Evolutionary conservation across 2,113 vertebrate genomes (phyloP), one percentile per base, ranked within the genome.

Genomic region (Sylvia atricapilla): DNA sequence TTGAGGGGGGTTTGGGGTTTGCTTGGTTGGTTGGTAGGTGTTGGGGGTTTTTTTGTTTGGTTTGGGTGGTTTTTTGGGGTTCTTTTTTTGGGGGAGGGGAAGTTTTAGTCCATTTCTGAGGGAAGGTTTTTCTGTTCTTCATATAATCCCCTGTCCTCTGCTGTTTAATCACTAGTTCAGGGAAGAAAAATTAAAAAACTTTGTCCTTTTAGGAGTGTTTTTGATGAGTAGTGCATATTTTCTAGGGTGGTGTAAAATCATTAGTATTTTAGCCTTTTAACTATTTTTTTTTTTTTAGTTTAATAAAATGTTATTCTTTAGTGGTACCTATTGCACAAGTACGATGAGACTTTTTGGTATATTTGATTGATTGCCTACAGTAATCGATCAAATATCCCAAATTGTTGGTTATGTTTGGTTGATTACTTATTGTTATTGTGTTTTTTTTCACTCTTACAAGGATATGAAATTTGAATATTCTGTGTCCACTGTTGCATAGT

Each of bases 261-360:
- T 19, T 6, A 52, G 6, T 66, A 70, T 70, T 62, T 70, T 58
- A 77, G 3, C 2, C 5, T 73, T 73, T 87, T 66, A 84, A 11
- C 4, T 77, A 46, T n/a, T n/a, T n/a, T n/a, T n/a, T 6, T 59
- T 70, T 78, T 35, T 49, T 66, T 15, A 33, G 7, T 50, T 93
- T 60, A 69, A 47, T 33, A 14, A 1, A 27, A 52, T 60, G 20
- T 52, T 56, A 58, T 70, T 59, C 4, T 84, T 75, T 87, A 41
- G 33, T 58, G 6, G 0, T 18, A 60, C 70, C 19, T 64, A 66
- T 44, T 67, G 31, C 8, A 66, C 0, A 0, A 4, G 1, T 25
- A 24, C 52, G 41, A 47, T 18, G 5, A 80, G 13, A 33, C 3
- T 19, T 41, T 74, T 62, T 44, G 0, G 1, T 44, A 11, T 53